phyloP scores from a whole-genome alignment of 2,888 invertebrate genomes.

The Perithous albicinctus region DNA sequence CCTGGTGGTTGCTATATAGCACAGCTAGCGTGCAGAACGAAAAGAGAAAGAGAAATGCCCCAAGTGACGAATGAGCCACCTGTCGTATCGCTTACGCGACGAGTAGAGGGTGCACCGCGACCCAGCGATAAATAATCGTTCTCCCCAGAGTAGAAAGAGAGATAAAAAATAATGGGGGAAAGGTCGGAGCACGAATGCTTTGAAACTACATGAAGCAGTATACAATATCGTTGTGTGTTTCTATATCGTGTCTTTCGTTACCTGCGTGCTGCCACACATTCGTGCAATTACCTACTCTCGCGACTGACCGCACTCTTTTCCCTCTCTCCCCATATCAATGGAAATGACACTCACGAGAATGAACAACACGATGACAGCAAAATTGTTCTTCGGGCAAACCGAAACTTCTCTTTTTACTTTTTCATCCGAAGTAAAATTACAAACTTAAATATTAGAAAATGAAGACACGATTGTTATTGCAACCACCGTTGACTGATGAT shows the following conservation, averaged over 20 bases:
- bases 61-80: slow-evolving; percentile 65
- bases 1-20: not conserved
- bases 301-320: slow-evolving; percentile 31
- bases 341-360: slow-evolving; percentile 9
- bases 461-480: too few species aligned
- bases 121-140: slow-evolving; percentile 62
- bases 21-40: slow-evolving; percentile 52
- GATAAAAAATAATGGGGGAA: slow-evolving; percentile 56
- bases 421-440: too few species aligned
- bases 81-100: slow-evolving; percentile 66
- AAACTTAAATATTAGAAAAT: too few species aligned
- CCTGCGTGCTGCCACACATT: slow-evolving; percentile 46
- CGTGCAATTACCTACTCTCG: slow-evolving; percentile 36
- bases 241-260: slow-evolving; percentile 24
- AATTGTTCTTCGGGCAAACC: slow-evolving; percentile 3
- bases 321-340: slow-evolving; percentile 36
- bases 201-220: not conserved
- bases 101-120: slow-evolving; percentile 58
- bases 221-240: slow-evolving; percentile 8
- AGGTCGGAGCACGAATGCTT: slow-evolving; percentile 54
- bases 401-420: not conserved
- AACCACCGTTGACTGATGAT: too few species aligned
- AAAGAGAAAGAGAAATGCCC: slow-evolving; percentile 56
- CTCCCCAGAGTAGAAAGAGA: slow-evolving; percentile 20
- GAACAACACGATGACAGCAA: slow-evolving; percentile 49